phyloP scores from a whole-genome alignment of 1,140 invertebrate species.

The Dinoponera quadriceps region DNA sequence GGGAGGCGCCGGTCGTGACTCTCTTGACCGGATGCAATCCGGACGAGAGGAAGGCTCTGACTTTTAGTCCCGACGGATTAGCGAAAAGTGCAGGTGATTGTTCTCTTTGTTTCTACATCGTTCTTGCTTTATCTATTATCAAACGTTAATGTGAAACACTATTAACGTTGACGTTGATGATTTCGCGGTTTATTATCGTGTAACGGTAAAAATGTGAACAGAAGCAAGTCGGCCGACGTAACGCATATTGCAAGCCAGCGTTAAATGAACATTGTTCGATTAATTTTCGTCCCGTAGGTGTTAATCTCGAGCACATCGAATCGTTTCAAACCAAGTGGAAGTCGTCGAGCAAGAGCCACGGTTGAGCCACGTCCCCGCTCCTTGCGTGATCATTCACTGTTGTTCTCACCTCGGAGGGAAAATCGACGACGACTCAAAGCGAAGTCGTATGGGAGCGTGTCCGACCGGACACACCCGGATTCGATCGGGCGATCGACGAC shows the following conservation, averaged over 20 bases:
- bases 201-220: no score
- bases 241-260: no score
- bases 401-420: slow-evolving; percentile 62
- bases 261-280: not conserved
- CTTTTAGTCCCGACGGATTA: slow-evolving; percentile 85
- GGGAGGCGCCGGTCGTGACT: slow-evolving; percentile 87
- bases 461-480: not conserved
- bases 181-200: no score
- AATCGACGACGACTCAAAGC: no score
- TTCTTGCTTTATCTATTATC: not conserved
- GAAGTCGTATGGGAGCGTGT: not conserved
- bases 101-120: not conserved
- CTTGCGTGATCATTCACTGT: slow-evolving; percentile 61
- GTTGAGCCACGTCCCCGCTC: slow-evolving; percentile 85
- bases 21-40: slow-evolving; percentile 86
- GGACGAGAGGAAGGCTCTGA: slow-evolving; percentile 77
- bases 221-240: no score
- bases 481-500: slow-evolving; percentile 46
- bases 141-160: no score
- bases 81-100: slow-evolving; percentile 87
- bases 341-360: slow-evolving; percentile 88
- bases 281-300: slow-evolving; percentile 83
- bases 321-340: slow-evolving; percentile 90
- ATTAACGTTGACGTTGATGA: no score
- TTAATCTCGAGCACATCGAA: slow-evolving; percentile 89